These are phyloP conservation scores for Eira barbara DNA, from an alignment of 2,113 vertebrate species.

Conservation along the genomic window DNA sequence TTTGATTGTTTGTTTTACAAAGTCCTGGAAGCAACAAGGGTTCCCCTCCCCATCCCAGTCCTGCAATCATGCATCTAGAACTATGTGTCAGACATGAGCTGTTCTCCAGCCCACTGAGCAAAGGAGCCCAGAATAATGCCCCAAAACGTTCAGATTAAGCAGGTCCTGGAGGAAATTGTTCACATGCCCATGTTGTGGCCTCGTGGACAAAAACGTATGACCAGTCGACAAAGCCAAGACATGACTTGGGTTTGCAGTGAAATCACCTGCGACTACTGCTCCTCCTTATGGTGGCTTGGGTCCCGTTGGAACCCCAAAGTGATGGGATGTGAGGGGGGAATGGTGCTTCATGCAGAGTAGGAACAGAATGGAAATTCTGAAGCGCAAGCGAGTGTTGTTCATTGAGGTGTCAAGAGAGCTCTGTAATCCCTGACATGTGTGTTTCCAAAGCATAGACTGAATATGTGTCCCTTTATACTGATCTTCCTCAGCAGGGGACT, in stretches of 20 bases:
- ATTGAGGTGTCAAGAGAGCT: neutral
- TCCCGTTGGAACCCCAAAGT: neutral
- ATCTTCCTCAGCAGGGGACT: fast-evolving
- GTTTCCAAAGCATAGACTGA: neutral
- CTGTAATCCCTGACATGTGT: neutral
- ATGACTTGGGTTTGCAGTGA: neutral
- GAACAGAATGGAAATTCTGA: neutral
- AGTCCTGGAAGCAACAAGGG: neutral
- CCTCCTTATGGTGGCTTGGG: neutral
- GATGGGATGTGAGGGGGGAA: neutral
- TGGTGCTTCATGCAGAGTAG: neutral
- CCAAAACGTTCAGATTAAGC: neutral
- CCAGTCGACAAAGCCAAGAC: neutral
- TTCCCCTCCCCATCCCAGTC: neutral
- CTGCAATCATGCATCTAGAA: neutral
- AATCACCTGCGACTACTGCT: neutral
- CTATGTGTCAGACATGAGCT: neutral
- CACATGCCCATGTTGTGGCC: neutral
- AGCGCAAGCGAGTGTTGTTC: neutral
- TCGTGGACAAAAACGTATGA: neutral
- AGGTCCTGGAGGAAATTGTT: neutral
- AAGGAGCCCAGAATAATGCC: neutral
- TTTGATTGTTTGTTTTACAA: neutral
- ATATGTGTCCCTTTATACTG: neutral
- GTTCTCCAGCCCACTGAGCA: neutral